Conservation (phyloP, 2,113 vertebrate genomes). For the Alligator mississippiensis region DNA sequence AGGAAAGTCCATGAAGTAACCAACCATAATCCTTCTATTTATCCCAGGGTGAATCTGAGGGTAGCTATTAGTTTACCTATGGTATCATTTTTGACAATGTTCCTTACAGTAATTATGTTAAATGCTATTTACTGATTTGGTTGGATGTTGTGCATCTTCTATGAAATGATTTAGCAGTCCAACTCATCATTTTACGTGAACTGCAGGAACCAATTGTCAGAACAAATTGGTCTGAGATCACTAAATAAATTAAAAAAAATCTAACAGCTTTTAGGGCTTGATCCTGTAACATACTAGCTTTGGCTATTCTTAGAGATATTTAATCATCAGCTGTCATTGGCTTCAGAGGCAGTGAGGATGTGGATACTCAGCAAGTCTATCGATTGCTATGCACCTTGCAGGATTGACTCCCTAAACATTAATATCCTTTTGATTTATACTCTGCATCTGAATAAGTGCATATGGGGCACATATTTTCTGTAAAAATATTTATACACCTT, state of each 20-base stretch:
- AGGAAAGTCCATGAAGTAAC: background rate
- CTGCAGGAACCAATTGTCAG: background rate
- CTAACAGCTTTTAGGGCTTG: background rate
- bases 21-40: background rate
- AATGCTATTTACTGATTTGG: background rate
- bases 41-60: background rate
- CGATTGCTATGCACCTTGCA: background rate
- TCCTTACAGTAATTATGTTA: background rate
- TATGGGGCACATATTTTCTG: background rate
- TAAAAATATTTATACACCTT: background rate
- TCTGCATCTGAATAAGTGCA: background rate
- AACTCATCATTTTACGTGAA: background rate
- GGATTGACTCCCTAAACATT: background rate
- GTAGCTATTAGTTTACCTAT: background rate
- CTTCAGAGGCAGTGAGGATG: background rate
- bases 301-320: rapidly evolving
- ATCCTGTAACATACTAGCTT: background rate
- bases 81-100: background rate
- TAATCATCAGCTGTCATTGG: background rate
- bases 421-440: background rate
- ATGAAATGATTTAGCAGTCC: rapidly evolving
- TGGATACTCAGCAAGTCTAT: background rate
- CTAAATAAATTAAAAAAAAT: background rate
- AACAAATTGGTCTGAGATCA: background rate
- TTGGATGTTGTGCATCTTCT: background rate